phyloP scores from a whole-genome alignment of 1,140 invertebrate genomes.

The Pantala flavescens region DNA sequence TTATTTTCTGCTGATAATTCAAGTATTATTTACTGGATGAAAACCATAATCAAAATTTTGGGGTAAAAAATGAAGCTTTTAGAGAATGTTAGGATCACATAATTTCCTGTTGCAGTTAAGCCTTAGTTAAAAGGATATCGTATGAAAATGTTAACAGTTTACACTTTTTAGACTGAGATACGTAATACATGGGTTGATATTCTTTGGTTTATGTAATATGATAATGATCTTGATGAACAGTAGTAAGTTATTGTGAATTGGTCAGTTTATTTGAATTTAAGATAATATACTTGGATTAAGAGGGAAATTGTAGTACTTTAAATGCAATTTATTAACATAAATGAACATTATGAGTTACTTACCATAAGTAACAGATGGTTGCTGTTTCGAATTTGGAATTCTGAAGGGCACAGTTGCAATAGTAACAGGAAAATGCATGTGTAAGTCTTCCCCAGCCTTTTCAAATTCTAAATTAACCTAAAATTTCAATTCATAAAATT shows the following conservation, averaged over 20 bases:
- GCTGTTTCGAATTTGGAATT: constrained; percentile 57
- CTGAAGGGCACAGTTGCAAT: constrained; percentile 69
- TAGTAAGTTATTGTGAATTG: neutral
- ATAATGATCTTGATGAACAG: no score
- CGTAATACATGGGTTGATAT: no score
- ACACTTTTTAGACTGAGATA: no score
- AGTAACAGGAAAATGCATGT: constrained; percentile 71
- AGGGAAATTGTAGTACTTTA: constrained; percentile 13
- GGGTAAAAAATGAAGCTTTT: no score
- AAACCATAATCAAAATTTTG: no score
- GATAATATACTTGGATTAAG: neutral
- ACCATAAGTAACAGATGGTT: constrained; percentile 62
- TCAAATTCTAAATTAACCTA: constrained; percentile 61
- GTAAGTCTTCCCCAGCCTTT: constrained; percentile 60
- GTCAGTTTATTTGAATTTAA: neutral
- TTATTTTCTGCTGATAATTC: no score
- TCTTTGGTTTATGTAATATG: no score
- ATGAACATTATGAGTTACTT: constrained; percentile 26
- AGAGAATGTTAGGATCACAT: no score
- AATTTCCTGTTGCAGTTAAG: no score
- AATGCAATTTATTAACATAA: neutral
- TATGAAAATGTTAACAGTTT: no score
- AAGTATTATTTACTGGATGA: no score
- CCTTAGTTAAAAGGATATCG: no score
- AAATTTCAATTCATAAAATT: constrained; percentile 21